A percentile compares a stretch with the other conserved stretches of the same genome.
Conservation (phyloP, 1,140 invertebrate genomes). For the Orchestia grillus region DNA sequence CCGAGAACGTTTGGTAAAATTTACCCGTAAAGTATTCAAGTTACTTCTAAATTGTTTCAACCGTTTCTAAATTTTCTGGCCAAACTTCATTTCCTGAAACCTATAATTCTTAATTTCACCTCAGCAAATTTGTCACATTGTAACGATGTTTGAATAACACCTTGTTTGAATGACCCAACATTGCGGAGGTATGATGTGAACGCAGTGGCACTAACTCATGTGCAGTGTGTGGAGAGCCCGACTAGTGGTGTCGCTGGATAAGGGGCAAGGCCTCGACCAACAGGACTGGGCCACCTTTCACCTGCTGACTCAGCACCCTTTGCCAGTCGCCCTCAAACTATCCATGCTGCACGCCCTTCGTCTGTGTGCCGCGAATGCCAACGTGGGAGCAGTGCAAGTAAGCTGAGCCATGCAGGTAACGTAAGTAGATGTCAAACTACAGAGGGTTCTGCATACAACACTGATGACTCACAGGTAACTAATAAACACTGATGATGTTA, state of each 20-base stretch:
- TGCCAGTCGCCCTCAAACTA: slow-evolving; percentile 64
- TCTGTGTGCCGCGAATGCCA: slow-evolving; percentile 61
- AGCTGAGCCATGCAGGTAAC: background rate
- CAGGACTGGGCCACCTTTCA: slow-evolving; percentile 67
- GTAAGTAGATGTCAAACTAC: background rate
- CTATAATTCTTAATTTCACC: too few species aligned
- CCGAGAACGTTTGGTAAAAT: too few species aligned
- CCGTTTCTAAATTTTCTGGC: too few species aligned
- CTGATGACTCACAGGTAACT: too few species aligned
- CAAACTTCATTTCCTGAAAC: too few species aligned
- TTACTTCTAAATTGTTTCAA: too few species aligned
- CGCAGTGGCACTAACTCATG: background rate
- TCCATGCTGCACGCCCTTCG: slow-evolving; percentile 66
- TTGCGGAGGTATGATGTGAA: too few species aligned
- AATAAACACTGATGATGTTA: too few species aligned
- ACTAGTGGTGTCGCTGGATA: slow-evolving; percentile 65
- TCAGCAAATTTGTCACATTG: too few species aligned
- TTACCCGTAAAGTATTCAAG: too few species aligned
- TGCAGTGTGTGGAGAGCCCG: slow-evolving; percentile 65
- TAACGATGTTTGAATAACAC: too few species aligned
- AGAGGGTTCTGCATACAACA: background rate
- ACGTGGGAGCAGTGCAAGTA: slow-evolving; percentile 54
- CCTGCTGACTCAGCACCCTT: slow-evolving; percentile 64
- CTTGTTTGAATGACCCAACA: too few species aligned
- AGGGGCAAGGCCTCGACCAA: slow-evolving; percentile 65